phyloP scores from a whole-genome alignment of 1,140 invertebrate species.

The Kradibia gibbosae region DNA sequence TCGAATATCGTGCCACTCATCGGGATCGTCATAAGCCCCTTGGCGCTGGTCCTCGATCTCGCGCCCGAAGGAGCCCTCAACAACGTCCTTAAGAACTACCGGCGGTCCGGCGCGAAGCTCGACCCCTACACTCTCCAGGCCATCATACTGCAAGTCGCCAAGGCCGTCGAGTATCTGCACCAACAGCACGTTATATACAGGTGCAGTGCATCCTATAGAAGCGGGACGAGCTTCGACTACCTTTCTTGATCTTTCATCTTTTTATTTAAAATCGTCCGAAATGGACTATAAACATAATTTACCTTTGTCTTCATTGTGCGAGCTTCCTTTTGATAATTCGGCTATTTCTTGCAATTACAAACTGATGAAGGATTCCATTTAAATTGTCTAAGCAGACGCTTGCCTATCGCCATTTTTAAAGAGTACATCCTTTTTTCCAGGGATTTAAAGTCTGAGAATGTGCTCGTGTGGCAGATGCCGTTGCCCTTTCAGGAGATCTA shows the following conservation, averaged over 20 bases:
- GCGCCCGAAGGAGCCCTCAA: conserved; percentile 94
- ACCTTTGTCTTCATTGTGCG: too few relatives aligned
- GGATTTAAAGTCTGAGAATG: conserved; percentile 98
- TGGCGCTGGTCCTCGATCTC: conserved; percentile 92
- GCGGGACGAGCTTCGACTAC: too few relatives aligned
- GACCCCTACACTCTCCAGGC: conserved; percentile 87
- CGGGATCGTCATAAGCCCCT: conserved; percentile 88
- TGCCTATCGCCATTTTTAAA: background rate
- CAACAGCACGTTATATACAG: conserved; percentile 94
- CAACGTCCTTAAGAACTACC: conserved; percentile 84
- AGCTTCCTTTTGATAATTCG: too few relatives aligned
- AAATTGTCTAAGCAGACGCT: too few relatives aligned
- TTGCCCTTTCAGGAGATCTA: conserved; percentile 78
- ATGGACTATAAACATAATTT: too few relatives aligned
- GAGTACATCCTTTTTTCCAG: background rate
- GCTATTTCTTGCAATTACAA: too few relatives aligned
- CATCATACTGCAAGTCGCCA: conserved; percentile 90
- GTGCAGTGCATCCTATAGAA: background rate
- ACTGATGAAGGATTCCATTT: too few relatives aligned
- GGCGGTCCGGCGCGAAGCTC: conserved; percentile 86
- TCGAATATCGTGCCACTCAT: conserved; percentile 93
- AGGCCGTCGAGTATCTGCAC: conserved; percentile 97
- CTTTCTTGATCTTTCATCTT: too few relatives aligned
- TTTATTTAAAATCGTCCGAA: too few relatives aligned
- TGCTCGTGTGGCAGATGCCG: conserved; percentile 96